Evolutionary conservation across 1,140 invertebrate genomes (phyloP), one percentile per base, ranked within the genome.

Genomic region (Neelides sp.): DNA sequence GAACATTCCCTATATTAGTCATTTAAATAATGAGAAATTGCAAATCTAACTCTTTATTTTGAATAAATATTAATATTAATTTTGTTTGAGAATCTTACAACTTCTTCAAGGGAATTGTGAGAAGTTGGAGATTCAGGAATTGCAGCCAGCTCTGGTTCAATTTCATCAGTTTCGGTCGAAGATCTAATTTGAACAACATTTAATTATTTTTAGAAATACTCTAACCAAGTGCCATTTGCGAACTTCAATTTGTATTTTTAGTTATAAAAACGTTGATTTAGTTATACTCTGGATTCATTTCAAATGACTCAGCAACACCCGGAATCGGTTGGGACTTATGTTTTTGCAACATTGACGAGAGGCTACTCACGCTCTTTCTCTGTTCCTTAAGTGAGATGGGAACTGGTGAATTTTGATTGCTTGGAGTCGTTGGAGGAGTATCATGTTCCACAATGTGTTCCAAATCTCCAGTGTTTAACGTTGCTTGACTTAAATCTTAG

Each of bases 111-210:
- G 47, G 64, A 64, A 36, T 48, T 84, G 61, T 85, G 82, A 23
- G 84, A 86, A 65, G 83, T 81, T 63, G 85, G 82, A 67, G 83
- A 83, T 70, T 89, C 86, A 27, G 84, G 84, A 64, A 89, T 88
- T 50, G 81, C 84, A 52, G 86, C 83, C 59, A 89, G 69, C 66
- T 88, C 85, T 22, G 82, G 84, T 69, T 89, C 85, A 5, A 81
- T 81, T 61, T 85, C 85, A 66, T 89, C 83, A 47, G 76, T 78
- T 66, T 87, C 84, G 54, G 80, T 69, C 52, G 81, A 83, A 65
- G 78, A 82, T 62, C 80, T 79, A 32, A 12, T 27, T 20, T 43
- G 41, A 4, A 19, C 19, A 26, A 2, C 15, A 13, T 43, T 27
- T 43, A 1, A 46, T 19, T 27, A 19, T n/a, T 17, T 17, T 7